A percentile compares a stretch with the other conserved stretches of the same genome.
Evolutionary conservation across 2,797 vertebrate species (phyloP).

Genomic region (Oceanodroma leucorhoa): DNA sequence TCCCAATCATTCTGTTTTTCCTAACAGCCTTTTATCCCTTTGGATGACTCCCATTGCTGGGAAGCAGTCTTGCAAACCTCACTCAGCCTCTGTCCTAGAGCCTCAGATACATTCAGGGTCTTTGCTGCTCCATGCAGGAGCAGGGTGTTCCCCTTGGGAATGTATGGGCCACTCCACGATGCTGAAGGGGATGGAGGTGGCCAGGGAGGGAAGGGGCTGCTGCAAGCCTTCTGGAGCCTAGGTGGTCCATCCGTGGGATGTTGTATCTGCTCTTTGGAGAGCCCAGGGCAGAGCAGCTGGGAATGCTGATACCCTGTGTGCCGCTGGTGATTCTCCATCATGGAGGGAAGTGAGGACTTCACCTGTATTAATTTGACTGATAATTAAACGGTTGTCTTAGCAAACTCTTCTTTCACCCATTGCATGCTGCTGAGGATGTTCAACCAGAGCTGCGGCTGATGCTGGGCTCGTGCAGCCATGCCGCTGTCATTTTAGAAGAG

Average conservation of each 20-base stretch:
- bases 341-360: background rate
- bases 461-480: background rate
- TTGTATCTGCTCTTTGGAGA: background rate
- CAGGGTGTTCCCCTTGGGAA: background rate
- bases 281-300: background rate
- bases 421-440: background rate
- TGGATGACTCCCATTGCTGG: background rate
- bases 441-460: background rate
- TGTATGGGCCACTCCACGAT: fast-evolving
- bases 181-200: background rate
- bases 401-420: background rate
- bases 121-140: background rate
- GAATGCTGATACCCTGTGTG: background rate
- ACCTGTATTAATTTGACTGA: background rate
- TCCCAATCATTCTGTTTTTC: background rate
- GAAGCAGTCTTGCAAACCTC: background rate
- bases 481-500: background rate
- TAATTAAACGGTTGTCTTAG: background rate
- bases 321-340: background rate
- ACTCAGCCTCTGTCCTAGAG: background rate
- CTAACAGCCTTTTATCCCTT: background rate
- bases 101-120: background rate
- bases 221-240: fast-evolving
- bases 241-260: fast-evolving
- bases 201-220: background rate